phyloP scores from a whole-genome alignment of 2,888 invertebrate genomes.

The Yponomeuta evonymella region DNA sequence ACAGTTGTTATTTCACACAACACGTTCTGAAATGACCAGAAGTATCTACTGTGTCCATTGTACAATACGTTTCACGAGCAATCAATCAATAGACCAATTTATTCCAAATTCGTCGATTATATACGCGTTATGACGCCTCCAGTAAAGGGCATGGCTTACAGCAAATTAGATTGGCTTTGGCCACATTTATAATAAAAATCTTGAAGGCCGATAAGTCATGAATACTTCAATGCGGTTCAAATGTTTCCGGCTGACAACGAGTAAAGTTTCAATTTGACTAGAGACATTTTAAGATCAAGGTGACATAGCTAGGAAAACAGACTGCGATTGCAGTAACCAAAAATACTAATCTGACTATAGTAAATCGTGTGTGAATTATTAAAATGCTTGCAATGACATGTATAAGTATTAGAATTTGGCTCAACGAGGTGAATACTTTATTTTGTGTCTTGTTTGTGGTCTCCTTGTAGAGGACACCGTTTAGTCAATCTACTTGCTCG shows the following conservation, averaged over 20 bases:
- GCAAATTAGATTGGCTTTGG: neutral
- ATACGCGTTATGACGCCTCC: neutral
- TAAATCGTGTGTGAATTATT: neutral
- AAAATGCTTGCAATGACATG: neutral
- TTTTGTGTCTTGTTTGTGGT: neutral
- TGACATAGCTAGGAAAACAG: neutral
- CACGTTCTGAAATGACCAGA: neutral
- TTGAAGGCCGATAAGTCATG: neutral
- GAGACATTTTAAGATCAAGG: conserved; percentile 1
- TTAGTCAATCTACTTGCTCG: neutral
- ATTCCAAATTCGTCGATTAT: neutral
- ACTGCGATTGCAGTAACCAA: neutral
- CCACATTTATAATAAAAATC: neutral
- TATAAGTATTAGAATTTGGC: no score
- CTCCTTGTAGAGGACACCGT: neutral
- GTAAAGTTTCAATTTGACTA: neutral
- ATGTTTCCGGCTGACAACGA: neutral
- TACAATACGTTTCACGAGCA: neutral
- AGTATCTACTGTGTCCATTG: neutral
- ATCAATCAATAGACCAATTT: neutral
- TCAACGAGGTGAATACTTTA: no score
- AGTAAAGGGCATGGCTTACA: neutral
- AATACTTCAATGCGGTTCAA: neutral
- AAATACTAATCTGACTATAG: neutral
- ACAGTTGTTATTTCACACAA: neutral